These are phyloP conservation scores for Rattus norvegicus DNA, from an alignment of 2,113 vertebrate species.

Conservation along the genomic window DNA sequence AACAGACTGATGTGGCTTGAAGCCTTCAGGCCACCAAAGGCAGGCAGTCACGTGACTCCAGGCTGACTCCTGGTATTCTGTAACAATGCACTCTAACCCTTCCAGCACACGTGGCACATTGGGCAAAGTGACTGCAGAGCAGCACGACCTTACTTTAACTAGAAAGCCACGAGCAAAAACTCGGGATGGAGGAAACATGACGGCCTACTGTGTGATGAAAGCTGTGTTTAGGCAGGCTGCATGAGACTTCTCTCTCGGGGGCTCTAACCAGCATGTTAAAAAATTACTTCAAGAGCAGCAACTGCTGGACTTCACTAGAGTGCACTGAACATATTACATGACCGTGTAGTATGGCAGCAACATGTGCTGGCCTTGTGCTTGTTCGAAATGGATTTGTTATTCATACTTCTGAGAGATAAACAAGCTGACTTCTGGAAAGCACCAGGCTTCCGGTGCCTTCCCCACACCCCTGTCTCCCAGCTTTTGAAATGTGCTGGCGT, in stretches of 20 bases:
- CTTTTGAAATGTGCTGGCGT: accelerated
- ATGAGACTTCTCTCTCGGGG: background rate
- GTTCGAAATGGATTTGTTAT: background rate
- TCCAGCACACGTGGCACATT: background rate
- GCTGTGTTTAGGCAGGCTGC: background rate
- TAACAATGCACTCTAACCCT: background rate
- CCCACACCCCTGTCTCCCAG: accelerated
- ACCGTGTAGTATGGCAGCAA: background rate
- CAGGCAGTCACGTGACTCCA: accelerated
- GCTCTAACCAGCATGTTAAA: background rate
- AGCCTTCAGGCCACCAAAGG: background rate
- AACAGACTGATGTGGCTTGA: background rate
- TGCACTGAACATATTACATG: accelerated
- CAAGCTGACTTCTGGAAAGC: background rate
- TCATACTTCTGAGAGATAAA: background rate
- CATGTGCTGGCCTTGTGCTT: accelerated
- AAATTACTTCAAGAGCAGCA: background rate
- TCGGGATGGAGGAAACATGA: background rate
- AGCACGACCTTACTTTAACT: background rate
- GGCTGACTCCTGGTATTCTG: background rate
- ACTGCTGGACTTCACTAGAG: background rate
- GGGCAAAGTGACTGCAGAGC: background rate
- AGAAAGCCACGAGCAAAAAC: background rate
- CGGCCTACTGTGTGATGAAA: accelerated
- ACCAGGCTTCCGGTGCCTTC: accelerated